A percentile compares a stretch with the other conserved stretches of the same genome.
These are phyloP conservation scores for Aeoliscus strigatus DNA, from an alignment of 2,797 vertebrate species.

Conservation along the genomic window DNA sequence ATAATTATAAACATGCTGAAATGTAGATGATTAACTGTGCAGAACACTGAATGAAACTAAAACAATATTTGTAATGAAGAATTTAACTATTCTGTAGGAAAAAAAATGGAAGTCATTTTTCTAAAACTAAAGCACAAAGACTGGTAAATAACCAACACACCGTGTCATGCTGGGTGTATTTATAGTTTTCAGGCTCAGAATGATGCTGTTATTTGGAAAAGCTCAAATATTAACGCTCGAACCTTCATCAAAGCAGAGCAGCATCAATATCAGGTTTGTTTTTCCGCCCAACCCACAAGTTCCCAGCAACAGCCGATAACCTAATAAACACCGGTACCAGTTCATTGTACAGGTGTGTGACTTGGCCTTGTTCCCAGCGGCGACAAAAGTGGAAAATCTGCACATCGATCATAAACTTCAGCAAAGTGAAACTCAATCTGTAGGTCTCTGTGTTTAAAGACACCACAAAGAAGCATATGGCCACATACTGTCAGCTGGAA, in stretches of 20 bases:
- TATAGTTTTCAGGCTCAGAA: constrained; percentile 12
- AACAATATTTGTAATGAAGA: constrained; percentile 18
- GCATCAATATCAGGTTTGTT: constrained; percentile 7
- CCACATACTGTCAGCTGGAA: too few relatives aligned
- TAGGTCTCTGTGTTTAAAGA: constrained; percentile 13
- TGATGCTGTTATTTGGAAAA: constrained; percentile 20
- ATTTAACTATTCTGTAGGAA: constrained; percentile 27
- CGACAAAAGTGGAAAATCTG: constrained; percentile 8
- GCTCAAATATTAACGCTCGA: constrained; percentile 23
- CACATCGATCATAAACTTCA: constrained; percentile 1
- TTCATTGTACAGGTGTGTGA: constrained; percentile 33
- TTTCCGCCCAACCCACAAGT: constrained; percentile 35
- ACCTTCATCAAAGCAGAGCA: too few relatives aligned
- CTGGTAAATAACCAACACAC: constrained; percentile 25
- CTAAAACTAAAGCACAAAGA: too few relatives aligned
- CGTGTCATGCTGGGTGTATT: constrained; percentile 27
- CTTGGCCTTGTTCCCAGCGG: constrained; percentile 34
- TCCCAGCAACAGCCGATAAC: constrained; percentile 31
- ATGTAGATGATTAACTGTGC: too few relatives aligned
- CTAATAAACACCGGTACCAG: constrained; percentile 24
- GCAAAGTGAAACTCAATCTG: constrained; percentile 7
- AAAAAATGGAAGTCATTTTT: constrained; percentile 23
- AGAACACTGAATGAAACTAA: too few relatives aligned
- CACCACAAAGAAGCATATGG: constrained; percentile 9
- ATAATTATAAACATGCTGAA: too few relatives aligned